phyloP scores from a whole-genome alignment of 1,140 invertebrate genomes.

The Anastrepha obliqua region DNA sequence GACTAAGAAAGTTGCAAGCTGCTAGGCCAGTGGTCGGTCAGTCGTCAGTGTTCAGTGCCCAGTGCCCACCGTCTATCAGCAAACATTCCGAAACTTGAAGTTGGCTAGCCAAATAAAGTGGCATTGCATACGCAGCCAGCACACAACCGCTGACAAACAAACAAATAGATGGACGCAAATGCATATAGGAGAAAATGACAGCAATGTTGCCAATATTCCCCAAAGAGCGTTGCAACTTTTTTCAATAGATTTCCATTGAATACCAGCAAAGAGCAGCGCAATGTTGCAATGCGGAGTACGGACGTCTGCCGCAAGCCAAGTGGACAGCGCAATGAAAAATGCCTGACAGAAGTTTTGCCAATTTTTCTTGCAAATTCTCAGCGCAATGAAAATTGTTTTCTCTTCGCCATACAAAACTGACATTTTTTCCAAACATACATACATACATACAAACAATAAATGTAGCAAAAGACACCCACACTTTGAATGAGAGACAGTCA shows the following conservation, averaged over 20 bases:
- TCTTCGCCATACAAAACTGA: background rate
- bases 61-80: background rate
- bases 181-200: background rate
- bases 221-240: background rate
- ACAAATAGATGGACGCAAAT: background rate
- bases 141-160: background rate
- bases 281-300: background rate
- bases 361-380: conserved; percentile 45
- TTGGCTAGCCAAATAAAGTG: conserved; percentile 38
- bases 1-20: background rate
- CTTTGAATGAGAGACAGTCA: background rate
- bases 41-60: background rate
- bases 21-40: background rate
- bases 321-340: conserved; percentile 32
- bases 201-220: conserved; percentile 22
- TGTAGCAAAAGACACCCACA: background rate
- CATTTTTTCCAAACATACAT: background rate
- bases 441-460: too few species aligned
- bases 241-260: background rate
- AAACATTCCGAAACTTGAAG: conserved; percentile 20
- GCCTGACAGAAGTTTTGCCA: conserved; percentile 44
- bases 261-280: background rate
- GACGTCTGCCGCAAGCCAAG: background rate
- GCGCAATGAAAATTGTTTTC: conserved; percentile 2
- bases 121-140: background rate